Conservation (phyloP, 2,888 invertebrate genomes). For the Lepetodrilus schrolli region DNA sequence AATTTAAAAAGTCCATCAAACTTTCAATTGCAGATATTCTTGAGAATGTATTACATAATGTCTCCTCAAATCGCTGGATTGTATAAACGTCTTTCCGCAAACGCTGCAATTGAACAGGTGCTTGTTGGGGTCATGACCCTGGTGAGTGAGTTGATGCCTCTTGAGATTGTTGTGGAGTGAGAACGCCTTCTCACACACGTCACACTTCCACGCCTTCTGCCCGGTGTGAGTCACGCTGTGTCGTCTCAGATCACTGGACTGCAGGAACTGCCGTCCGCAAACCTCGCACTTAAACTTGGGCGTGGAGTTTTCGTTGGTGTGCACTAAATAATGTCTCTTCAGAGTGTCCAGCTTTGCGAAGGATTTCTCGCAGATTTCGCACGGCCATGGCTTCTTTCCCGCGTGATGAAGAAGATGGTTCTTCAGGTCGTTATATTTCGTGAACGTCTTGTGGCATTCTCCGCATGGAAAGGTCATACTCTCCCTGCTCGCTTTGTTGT, state of each 20-base stretch:
- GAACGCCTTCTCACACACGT: background rate
- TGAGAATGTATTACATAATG: too few relatives aligned
- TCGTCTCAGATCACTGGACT: background rate
- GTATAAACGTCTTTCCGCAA: too few relatives aligned
- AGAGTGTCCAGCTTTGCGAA: background rate
- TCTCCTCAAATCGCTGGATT: too few relatives aligned
- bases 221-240: background rate
- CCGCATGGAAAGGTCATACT: too few relatives aligned
- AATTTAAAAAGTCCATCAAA: background rate
- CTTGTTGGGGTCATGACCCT: too few relatives aligned
- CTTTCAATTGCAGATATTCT: background rate
- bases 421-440: too few relatives aligned
- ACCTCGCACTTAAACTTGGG: background rate
- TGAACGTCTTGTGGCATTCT: too few relatives aligned
- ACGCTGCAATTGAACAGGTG: too few relatives aligned
- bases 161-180: background rate
- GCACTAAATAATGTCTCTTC: background rate
- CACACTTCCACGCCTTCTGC: background rate
- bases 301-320: background rate
- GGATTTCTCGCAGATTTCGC: background rate
- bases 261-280: background rate
- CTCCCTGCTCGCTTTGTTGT: too few relatives aligned
- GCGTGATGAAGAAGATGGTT: too few relatives aligned
- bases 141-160: too few relatives aligned
- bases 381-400: too few relatives aligned